Percentiles rank a stretch among this genome's conserved stretches.
phyloP scores from a whole-genome alignment of 2,888 invertebrate genomes.

The Drosophila sordidapex region DNA sequence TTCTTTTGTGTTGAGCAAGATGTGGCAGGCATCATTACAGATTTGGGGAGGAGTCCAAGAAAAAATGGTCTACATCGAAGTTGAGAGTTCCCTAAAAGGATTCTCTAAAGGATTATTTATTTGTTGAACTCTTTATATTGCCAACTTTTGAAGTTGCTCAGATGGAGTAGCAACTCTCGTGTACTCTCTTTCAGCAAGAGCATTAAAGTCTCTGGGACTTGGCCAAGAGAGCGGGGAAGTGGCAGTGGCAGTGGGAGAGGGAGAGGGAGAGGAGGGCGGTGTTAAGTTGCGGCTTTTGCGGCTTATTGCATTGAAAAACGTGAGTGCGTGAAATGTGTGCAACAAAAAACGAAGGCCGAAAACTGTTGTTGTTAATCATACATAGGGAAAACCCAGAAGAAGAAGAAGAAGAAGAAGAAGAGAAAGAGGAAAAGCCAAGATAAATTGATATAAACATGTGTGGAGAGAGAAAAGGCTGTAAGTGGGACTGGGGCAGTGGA shows the following conservation, averaged over 20 bases:
- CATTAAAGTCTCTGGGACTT: neutral
- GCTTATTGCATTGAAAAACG: constrained; percentile 73
- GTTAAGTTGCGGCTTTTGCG: constrained; percentile 11
- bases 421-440: constrained; percentile 2
- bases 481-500: neutral
- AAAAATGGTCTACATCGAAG: neutral
- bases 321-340: constrained; percentile 72
- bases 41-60: constrained; percentile 17
- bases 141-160: neutral
- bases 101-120: neutral
- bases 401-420: neutral
- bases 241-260: neutral
- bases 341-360: constrained; percentile 16
- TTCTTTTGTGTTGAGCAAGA: constrained; percentile 35
- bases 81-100: constrained; percentile 19
- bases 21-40: constrained; percentile 11
- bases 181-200: neutral
- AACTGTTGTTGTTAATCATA: constrained; percentile 49
- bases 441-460: neutral
- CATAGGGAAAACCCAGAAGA: constrained; percentile 2
- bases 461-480: neutral
- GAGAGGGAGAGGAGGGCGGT: neutral
- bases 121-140: neutral
- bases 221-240: neutral
- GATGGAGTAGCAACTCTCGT: neutral